phyloP scores from a whole-genome alignment of 2,113 vertebrate genomes.

The Mobula birostris region DNA sequence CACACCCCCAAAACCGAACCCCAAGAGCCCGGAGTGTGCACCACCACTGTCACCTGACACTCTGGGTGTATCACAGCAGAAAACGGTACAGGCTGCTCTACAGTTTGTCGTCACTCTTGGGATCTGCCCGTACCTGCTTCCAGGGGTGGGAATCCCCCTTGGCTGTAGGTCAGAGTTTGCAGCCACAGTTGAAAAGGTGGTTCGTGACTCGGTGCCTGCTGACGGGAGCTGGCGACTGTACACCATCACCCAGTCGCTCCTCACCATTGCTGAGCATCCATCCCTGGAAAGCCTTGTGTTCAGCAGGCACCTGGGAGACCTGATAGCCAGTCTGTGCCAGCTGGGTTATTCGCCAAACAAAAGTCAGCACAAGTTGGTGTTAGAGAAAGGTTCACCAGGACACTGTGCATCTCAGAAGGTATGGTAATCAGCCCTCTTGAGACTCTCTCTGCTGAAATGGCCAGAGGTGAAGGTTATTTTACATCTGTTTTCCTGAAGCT shows the following conservation, averaged over 20 bases:
- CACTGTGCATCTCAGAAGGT: constrained; percentile 39
- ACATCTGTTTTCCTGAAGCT: not conserved
- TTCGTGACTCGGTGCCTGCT: constrained; percentile 38
- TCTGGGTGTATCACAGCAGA: constrained; percentile 72
- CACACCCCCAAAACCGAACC: constrained; percentile 42
- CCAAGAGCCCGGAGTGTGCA: constrained; percentile 55
- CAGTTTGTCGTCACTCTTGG: constrained; percentile 77
- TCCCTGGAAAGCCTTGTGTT: constrained; percentile 67
- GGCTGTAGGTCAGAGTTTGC: constrained; percentile 64
- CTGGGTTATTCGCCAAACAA: constrained; percentile 64
- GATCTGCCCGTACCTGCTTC: constrained; percentile 68
- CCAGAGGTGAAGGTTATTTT: not conserved
- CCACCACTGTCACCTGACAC: constrained; percentile 74
- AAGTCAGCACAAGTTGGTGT: not conserved
- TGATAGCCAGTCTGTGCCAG: constrained; percentile 75
- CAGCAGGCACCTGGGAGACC: constrained; percentile 70
- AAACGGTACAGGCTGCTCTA: constrained; percentile 57
- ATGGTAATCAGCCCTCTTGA: not conserved
- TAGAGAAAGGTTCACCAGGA: constrained; percentile 40
- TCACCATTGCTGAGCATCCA: constrained; percentile 55
- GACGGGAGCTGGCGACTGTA: constrained; percentile 50
- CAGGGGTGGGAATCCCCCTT: constrained; percentile 69
- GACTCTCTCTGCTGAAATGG: not conserved
- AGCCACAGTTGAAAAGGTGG: constrained; percentile 52
- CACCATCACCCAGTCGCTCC: constrained; percentile 51